Percentiles rank a stretch among this genome's conserved stretches.
Evolutionary conservation across 2,113 vertebrate genomes (phyloP).

Genomic region (Psilopogon haemacephalus): DNA sequence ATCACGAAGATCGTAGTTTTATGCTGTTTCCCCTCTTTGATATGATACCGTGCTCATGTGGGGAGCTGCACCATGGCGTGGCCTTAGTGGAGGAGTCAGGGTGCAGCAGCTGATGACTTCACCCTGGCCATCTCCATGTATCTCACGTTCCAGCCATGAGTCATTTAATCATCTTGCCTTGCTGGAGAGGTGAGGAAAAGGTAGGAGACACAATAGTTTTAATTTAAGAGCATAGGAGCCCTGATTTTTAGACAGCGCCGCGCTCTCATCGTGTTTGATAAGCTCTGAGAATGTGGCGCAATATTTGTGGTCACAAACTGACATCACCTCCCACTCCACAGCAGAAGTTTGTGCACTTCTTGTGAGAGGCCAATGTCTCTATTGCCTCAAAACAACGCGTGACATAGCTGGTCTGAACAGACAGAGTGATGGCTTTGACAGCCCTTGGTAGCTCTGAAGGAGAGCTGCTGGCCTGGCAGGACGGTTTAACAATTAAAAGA

Average conservation of each 20-base stretch:
- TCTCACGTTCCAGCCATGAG: neutral
- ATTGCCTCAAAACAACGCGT: no score
- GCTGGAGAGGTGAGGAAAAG: neutral
- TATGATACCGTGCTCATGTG: fast-evolving
- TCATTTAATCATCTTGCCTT: neutral
- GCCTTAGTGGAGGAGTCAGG: fast-evolving
- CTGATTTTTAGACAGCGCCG: neutral
- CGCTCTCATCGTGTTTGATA: neutral
- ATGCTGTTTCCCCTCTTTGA: neutral
- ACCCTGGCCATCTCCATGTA: neutral
- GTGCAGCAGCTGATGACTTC: neutral
- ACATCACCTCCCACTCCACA: neutral
- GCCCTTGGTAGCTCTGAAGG: no score
- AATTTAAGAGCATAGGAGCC: neutral
- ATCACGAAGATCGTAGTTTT: fast-evolving
- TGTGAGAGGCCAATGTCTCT: no score
- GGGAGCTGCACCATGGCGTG: fast-evolving
- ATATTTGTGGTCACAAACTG: fast-evolving
- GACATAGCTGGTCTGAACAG: no score
- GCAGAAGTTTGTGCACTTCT: fast-evolving
- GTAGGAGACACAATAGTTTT: neutral
- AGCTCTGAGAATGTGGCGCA: neutral
- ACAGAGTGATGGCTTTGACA: no score
- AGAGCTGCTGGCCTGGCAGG: no score
- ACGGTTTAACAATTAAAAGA: no score